Percentiles rank a stretch among this genome's conserved stretches.
Conservation (phyloP, 2,888 invertebrate species). For the Xylocampa areola region DNA sequence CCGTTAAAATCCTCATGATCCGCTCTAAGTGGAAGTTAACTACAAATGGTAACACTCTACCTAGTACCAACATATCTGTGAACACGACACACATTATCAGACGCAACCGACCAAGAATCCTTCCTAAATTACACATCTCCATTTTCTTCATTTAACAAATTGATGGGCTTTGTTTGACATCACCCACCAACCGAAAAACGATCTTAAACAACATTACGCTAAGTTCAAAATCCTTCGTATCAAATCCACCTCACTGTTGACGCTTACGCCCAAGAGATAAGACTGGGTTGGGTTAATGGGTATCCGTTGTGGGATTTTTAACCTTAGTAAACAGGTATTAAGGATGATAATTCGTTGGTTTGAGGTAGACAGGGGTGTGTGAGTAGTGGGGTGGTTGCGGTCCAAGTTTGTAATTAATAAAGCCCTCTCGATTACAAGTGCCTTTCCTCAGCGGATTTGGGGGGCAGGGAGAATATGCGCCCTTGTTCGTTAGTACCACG, state of each 20-base stretch:
- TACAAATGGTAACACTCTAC: conserved; percentile 29
- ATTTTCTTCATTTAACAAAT: conserved; percentile 89
- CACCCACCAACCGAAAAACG: conserved; percentile 57
- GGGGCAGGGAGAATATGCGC: conserved; percentile 59
- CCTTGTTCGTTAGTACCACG: conserved; percentile 45
- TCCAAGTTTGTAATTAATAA: conserved; percentile 90
- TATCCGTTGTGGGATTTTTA: conserved; percentile 76
- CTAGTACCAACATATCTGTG: conserved; percentile 39
- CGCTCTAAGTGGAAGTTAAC: conserved; percentile 21
- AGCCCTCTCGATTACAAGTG: conserved; percentile 89
- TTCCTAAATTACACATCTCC: conserved; percentile 83
- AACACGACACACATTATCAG: conserved; percentile 66
- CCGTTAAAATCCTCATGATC: conserved; percentile 16
- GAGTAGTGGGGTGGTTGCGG: conserved; percentile 77
- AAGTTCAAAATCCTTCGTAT: conserved; percentile 71
- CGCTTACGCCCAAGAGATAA: conserved; percentile 87
- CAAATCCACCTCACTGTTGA: conserved; percentile 62
- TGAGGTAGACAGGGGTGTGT: conserved; percentile 57
- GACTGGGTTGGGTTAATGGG: conserved; percentile 78
- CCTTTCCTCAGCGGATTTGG: conserved; percentile 82
- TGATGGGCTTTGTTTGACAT: conserved; percentile 79
- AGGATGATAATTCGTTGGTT: conserved; percentile 75
- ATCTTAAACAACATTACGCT: conserved; percentile 61
- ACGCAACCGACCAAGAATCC: conserved; percentile 74
- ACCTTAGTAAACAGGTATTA: conserved; percentile 77